Base-by-base conservation (phyloP, 1,140 invertebrate genomes). In the Drosophila seguyi region DNA sequence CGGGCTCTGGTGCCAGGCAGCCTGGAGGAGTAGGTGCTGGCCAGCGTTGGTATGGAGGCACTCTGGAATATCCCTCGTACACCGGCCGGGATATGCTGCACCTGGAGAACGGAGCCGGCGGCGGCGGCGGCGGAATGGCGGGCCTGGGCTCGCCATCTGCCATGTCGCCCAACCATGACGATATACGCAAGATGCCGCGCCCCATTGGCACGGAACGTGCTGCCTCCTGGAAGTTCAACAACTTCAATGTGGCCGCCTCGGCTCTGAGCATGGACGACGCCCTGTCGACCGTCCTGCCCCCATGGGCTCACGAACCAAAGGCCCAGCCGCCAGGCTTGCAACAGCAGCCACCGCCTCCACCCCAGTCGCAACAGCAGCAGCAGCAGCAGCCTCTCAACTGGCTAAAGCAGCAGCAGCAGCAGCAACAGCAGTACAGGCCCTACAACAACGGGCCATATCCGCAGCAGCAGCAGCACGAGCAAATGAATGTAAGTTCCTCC, bases 161-260 rank as follows among this genome's bases (percentile, higher is more conserved):
- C 29, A 95, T 95, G 93, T 95, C 95, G 41, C 94, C 95, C 1
- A 94, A 94, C 50, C 93, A 93, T 48, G 85, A 94, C 62, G 95
- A 96, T 82, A 95, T 96, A 78, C 94, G 96, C 42, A 96, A 96
- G 85, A 94, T 95, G 75, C 96, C 96, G 31, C 94, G 96, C 8
- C 96, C 96, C 20, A 97, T 97, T 81, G 96, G 96, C 77, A 97
- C 95, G 0, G 96, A 96, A 91, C 94, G 96, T 81, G 83, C 95
- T n/a, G 95, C 95, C 2, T 94, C 94, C 10, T 95, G 95, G 94
- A 96, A 96, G 61, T 92, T 82, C 50, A 91, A 84, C 56, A 81
- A 87, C 61, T 92, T 82, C 16, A 91, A 84, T 55, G 78, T 80
- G 27, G 75, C 65, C 36, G 58, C 71, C 11, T 73, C 81, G 4